Base-by-base conservation (phyloP, 2,888 invertebrate species). In the Drosophila affinis region DNA sequence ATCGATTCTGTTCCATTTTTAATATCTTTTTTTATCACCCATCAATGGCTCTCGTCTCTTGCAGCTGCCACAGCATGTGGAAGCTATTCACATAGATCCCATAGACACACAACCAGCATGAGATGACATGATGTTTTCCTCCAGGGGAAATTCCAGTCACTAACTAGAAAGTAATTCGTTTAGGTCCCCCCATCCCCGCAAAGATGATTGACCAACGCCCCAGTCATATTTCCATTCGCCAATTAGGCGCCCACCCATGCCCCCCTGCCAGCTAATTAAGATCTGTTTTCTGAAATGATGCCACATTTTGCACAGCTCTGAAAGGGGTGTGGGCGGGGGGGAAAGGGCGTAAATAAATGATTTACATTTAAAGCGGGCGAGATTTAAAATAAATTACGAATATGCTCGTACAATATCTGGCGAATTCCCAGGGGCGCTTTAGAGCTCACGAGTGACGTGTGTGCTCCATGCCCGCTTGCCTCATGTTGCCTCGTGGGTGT, bases 401-500 rank as follows among this genome's bases (percentile, higher is more conserved):
- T 39, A n/a, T 24, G 1, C 24, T 1, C 24, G 24, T 24, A 24
- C 24, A 24, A 24, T 84, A 85, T 81, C 85, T 85, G 65, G 84
- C 81, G 78, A 76, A 85, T 76, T 87, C 85, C 85, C 85, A 81
- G 78, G 88, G 88, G 85, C 87, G 84, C 75, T 78, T 87, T 88
- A 80, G 65, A 72, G 62, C 72, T 65, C 52, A 62, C 75, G 56
- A 64, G 63, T 63, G 71, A 69, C 58, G 55, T 74, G 55, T 75
- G 62, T 59, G 58, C 48, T 63, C 46, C 47, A 57, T 72, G 63
- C 29, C 7, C 24, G 72, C 44, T 6, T 54, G 24, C 56, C 63
- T 46, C 64, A 18, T 62, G 48, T 10, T 49, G 58, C 64, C 24
- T 5, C 24, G 24, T 24, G 24, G 24, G 60, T 51, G 79, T 72